Evolutionary conservation across 2,888 invertebrate genomes (phyloP), one percentile per base, ranked within the genome.

Genomic region (Lumbricus terrestris): DNA sequence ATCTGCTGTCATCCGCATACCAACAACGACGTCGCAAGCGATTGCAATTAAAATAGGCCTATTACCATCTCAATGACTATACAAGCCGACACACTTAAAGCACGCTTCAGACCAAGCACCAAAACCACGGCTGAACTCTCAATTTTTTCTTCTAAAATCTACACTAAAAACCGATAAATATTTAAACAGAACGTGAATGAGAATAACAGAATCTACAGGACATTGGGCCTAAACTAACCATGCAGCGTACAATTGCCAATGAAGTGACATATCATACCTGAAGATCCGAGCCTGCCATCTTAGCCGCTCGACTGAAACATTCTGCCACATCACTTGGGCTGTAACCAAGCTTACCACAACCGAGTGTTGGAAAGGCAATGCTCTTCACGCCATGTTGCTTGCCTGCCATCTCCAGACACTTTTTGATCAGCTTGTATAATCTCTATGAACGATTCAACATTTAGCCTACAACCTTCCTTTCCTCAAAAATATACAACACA

Each of bases 361-460:
- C 90, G 20, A 90, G n/a, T 42, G 89, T 90, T 40, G 90, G 90
- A 54, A 90, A 90, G 16, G 90, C 89, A 85, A 90, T 90, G 89
- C 89, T 89, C 4, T 35, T 83, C 16, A 35, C 88, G 16, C 29
- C 33, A 16, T 69, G 69, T 69, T 35, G 82, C 13, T 42, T 37
- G 13, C 33, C 40, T 35, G 90, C 90, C 40, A 38, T 89, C 34
- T 90, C 33, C n/a, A 90, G 47, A 89, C 90, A 90, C 42, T 47
- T 89, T 34, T n/a, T 82, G 33, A 90, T 89, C 37, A 47, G 37
- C 4, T 90, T 83, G 34, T 89, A 47, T 42, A 90, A 42, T 37
- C 47, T 37, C 90, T 90, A 29, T 37, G 38, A 29, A 37, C 8
- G 35, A 85, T 6, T 1, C 34, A 85, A 35, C 85, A n/a, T n/a